These are phyloP conservation scores for Chroicocephalus ridibundus DNA, from an alignment of 2,113 vertebrate genomes.

Conservation along the genomic window DNA sequence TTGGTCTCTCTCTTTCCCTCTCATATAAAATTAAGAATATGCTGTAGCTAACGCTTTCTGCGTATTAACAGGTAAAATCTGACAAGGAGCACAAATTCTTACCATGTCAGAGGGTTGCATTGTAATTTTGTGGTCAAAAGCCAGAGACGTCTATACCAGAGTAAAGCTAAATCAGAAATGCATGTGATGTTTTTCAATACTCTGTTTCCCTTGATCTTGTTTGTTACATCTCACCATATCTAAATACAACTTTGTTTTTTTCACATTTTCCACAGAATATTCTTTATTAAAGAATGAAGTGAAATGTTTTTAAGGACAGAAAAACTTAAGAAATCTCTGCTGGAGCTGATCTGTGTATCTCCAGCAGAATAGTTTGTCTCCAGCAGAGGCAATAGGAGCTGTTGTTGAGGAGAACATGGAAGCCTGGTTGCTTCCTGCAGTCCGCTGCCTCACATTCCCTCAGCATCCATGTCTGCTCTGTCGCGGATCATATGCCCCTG, in stretches of 20 bases:
- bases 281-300: background rate
- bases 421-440: background rate
- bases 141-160: background rate
- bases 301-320: background rate
- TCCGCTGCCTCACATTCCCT: background rate
- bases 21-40: background rate
- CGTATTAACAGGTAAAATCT: background rate
- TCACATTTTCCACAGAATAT: background rate
- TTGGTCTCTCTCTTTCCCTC: background rate
- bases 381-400: background rate
- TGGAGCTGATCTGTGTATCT: rapidly evolving
- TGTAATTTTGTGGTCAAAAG: slow-evolving; percentile 9
- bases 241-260: background rate
- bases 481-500: background rate
- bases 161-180: background rate
- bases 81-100: background rate
- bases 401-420: background rate
- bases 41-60: background rate
- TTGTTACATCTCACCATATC: background rate
- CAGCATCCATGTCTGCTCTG: background rate
- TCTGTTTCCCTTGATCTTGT: background rate
- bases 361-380: background rate
- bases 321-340: background rate
- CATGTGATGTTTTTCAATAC: background rate
- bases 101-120: background rate